These are phyloP conservation scores for Macrobrachium nipponense DNA, from an alignment of 1,140 invertebrate genomes.

Conservation along the genomic window DNA sequence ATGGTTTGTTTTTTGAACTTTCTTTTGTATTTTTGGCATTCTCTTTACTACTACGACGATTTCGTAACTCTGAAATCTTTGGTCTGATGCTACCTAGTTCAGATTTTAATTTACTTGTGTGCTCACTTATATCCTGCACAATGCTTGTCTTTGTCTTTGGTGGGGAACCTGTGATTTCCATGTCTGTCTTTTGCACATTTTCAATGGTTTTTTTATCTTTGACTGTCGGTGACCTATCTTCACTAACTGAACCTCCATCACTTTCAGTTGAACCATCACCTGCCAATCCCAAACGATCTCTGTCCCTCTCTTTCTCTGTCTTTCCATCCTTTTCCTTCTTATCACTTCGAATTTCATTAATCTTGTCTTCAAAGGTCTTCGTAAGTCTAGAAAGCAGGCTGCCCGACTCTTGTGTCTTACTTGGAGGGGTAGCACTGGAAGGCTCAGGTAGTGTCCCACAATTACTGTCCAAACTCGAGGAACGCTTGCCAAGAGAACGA, in stretches of 20 bases:
- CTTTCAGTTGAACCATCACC: constrained; percentile 54
- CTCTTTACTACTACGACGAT: constrained; percentile 28
- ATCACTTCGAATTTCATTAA: constrained; percentile 61
- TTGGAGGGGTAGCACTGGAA: neutral
- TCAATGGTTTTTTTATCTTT: constrained; percentile 37
- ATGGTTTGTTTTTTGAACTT: constrained; percentile 20
- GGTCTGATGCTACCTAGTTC: constrained; percentile 41
- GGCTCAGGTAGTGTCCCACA: constrained; percentile 9
- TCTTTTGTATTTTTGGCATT: constrained; percentile 35
- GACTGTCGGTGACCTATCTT: constrained; percentile 49
- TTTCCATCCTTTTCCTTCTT: constrained; percentile 26
- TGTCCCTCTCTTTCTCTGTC: constrained; percentile 36
- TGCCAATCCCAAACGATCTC: constrained; percentile 25
- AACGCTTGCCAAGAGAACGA: constrained; percentile 48
- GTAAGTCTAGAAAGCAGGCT: constrained; percentile 51
- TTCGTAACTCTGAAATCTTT: constrained; percentile 44
- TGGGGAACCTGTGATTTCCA: constrained; percentile 12
- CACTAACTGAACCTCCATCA: constrained; percentile 42
- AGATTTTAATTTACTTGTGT: constrained; percentile 48
- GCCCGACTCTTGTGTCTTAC: constrained; percentile 9
- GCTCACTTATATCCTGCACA: constrained; percentile 51
- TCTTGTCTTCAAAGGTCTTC: constrained; percentile 61
- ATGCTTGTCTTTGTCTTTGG: constrained; percentile 48
- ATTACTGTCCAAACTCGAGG: constrained; percentile 46
- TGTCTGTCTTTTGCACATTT: constrained; percentile 32